A percentile compares a stretch with the other conserved stretches of the same genome.
Conservation (phyloP, 2,113 vertebrate species). For the Seriola aureovittata region DNA sequence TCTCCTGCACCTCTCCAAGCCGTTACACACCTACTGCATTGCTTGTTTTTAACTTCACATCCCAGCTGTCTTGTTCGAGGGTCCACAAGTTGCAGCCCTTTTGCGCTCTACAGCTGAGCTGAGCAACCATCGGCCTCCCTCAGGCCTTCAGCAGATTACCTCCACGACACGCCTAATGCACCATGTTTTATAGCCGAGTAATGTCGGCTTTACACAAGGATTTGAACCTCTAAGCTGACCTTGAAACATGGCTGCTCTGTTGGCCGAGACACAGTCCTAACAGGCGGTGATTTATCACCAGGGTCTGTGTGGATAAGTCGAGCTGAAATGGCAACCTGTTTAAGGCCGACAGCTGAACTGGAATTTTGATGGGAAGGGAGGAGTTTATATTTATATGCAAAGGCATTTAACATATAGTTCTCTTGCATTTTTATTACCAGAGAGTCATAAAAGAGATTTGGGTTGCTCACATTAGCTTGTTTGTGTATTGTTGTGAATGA, state of each 20-base stretch:
- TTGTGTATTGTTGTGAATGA: constrained; percentile 27
- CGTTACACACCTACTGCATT: neutral
- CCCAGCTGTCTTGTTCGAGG: constrained; percentile 10
- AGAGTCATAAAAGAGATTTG: neutral
- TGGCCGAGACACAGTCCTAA: constrained; percentile 50
- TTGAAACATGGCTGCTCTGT: constrained; percentile 62
- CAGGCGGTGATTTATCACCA: constrained; percentile 59
- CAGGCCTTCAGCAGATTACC: constrained; percentile 52
- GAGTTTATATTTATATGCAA: neutral
- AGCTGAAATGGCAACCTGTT: constrained; percentile 40
- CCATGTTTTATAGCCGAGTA: constrained; percentile 73
- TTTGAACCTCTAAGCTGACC: constrained; percentile 73
- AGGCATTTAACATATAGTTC: constrained; percentile 29
- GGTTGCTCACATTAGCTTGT: constrained; percentile 6
- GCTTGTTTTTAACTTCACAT: neutral
- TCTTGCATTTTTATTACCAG: neutral
- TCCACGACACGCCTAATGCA: constrained; percentile 68
- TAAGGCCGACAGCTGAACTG: constrained; percentile 37
- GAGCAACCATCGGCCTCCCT: constrained; percentile 34
- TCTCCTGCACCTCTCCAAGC: neutral
- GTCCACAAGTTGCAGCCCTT: neutral
- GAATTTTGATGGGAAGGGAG: constrained; percentile 13
- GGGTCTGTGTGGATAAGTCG: constrained; percentile 29
- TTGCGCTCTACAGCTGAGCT: constrained; percentile 30
- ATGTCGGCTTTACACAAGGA: constrained; percentile 71